Evolutionary conservation across 2,888 invertebrate species (phyloP), one percentile per base, ranked within the genome.

Genomic region (Nesidiocoris tenuis): DNA sequence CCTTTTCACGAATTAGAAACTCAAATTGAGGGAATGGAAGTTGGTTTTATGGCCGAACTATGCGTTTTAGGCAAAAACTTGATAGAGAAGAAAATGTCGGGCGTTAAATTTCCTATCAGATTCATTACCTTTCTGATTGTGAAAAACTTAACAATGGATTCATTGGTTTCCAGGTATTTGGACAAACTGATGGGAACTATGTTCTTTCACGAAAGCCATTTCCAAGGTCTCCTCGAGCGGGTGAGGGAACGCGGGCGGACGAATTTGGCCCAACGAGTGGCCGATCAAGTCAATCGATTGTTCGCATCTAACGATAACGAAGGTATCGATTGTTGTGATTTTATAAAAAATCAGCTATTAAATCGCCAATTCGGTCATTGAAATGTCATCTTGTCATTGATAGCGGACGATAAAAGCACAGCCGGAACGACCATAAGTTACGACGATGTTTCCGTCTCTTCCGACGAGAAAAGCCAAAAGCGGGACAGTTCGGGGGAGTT

Each of bases 111-210:
- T n/a, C n/a, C n/a, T n/a, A n/a, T n/a, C n/a, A n/a, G n/a, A n/a
- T n/a, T n/a, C n/a, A n/a, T n/a, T n/a, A n/a, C n/a, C n/a, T n/a
- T n/a, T n/a, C n/a, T n/a, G n/a, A n/a, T n/a, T n/a, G n/a, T n/a
- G n/a, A n/a, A n/a, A n/a, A n/a, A n/a, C n/a, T n/a, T n/a, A n/a
- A n/a, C n/a, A n/a, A n/a, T n/a, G n/a, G n/a, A n/a, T n/a, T n/a
- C n/a, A n/a, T n/a, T n/a, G 12, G 9, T 21, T 12, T 22, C 7
- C 17, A 85, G 94, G 80, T 93, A 91, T 82, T 86, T 95, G 83
- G 95, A 95, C 84, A 91, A 91, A 80, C 85, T 94, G 75, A 90
- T 95, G 87, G 92, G 91, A 66, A 94, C 95, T 0, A 88, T 91
- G 1, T 94, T 92, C 84, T 95, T 95, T 84, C 91, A 93, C 80